Base-by-base conservation (phyloP, 2,113 vertebrate genomes). In the Erythrocercus mccallii region DNA sequence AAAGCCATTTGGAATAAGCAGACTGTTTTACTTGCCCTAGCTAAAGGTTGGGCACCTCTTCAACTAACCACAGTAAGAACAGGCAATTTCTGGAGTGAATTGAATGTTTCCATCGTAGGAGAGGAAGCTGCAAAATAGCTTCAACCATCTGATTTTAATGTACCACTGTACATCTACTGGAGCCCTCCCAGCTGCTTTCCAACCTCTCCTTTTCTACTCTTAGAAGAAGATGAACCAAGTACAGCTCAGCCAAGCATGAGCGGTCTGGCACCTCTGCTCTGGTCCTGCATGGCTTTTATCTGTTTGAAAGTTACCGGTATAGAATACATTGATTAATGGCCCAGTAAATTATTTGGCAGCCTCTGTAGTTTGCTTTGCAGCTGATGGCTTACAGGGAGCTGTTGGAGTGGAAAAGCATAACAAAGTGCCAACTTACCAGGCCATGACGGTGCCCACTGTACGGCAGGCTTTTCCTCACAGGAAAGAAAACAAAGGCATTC, bases 401-500 rank as follows among this genome's bases (percentile, higher is more conserved):
- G 28, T 51, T 84, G 81, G 87, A 84, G 28, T 88, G 47, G 76
- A 93, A 94, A 95, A 96, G 10, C 47, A 7, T 6, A 65, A 58
- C 37, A 3, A 71, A 91, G 47, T 86, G 82, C 93, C 93, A 96
- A 15, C 22, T 86, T 90, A 68, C 12, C 28, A 42, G 81, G 93
- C 74, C 11, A 8, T 94, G 87, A 53, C 1, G 0, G 70, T 91
- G 87, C 89, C 71, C 6, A 0, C 50, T 60, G 42, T 54, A 37
- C 0, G 10, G 45, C 54, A 65, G 81, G 70, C 15, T 58, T 86
- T 82, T 92, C 85, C 71, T 38, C 56, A 78, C 79, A 86, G 93
- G 78, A 85, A 95, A 53, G 66, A 73, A 92, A 89, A 95, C 66
- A 95, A 95, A 89, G 73, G n/a, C 84, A 25, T 88, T 87, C 81